Evolutionary conservation across 2,113 vertebrate species (phyloP).

Genomic region (Paedocypris sp.): DNA sequence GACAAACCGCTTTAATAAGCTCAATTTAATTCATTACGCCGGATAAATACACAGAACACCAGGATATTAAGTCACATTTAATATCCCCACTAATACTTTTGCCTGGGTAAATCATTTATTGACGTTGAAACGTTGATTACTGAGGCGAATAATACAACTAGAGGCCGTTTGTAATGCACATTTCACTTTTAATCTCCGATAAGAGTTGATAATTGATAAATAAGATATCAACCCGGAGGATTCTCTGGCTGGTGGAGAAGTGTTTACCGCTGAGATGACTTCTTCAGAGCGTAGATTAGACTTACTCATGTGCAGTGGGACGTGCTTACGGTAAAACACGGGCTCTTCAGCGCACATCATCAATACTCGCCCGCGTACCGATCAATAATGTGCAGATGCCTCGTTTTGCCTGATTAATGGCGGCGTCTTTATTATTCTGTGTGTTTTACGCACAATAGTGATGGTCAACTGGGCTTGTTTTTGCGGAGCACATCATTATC

Average conservation of each 20-base stretch:
- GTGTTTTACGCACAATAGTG: background rate
- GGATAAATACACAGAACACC: slow-evolving; percentile 56
- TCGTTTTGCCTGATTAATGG: slow-evolving; percentile 2
- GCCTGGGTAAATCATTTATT: slow-evolving; percentile 37
- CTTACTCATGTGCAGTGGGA: background rate
- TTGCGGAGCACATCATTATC: no score
- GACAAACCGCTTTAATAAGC: slow-evolving; percentile 63
- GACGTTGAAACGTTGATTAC: slow-evolving; percentile 50
- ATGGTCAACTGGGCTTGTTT: background rate
- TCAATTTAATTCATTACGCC: slow-evolving; percentile 52
- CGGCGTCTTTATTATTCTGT: background rate
- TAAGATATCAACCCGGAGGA: slow-evolving; percentile 25
- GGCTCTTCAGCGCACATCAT: slow-evolving; percentile 9
- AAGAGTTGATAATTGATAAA: slow-evolving; percentile 24
- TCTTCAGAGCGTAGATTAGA: slow-evolving; percentile 26
- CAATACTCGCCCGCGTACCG: slow-evolving; percentile 21
- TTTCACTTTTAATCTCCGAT: slow-evolving; percentile 20
- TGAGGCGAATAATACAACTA: slow-evolving; percentile 39
- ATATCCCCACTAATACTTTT: slow-evolving; percentile 37
- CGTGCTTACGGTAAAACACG: slow-evolving; percentile 13
- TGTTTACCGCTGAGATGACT: slow-evolving; percentile 15
- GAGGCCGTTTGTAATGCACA: slow-evolving; percentile 31
- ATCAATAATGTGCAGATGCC: slow-evolving; percentile 16
- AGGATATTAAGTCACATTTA: slow-evolving; percentile 41
- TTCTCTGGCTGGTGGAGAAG: slow-evolving; percentile 21